These are phyloP conservation scores for Salmo trutta DNA, from an alignment of 2,797 vertebrate species.

Conservation along the genomic window DNA sequence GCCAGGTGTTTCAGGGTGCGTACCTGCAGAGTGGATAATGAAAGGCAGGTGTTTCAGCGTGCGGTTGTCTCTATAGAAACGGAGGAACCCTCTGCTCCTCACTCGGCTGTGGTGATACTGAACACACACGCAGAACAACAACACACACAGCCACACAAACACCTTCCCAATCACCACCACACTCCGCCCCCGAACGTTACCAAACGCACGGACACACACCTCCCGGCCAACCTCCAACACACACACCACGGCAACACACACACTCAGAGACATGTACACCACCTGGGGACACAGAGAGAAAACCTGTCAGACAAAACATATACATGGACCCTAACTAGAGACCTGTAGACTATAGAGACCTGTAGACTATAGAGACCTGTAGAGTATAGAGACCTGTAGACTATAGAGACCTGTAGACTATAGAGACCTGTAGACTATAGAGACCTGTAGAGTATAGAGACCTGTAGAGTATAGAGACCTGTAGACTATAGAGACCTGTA, in stretches of 20 bases:
- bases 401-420: too few species aligned
- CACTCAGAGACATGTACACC: slow-evolving; percentile 79
- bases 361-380: too few species aligned
- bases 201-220: slow-evolving; percentile 60
- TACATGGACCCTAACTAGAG: too few species aligned
- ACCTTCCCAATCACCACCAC: slow-evolving; percentile 84
- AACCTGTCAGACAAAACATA: neutral
- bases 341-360: neutral
- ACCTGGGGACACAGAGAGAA: slow-evolving; percentile 68
- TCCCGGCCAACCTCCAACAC: slow-evolving; percentile 54
- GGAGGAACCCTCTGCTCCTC: slow-evolving; percentile 83
- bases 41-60: slow-evolving; percentile 80
- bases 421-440: too few species aligned
- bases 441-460: too few species aligned
- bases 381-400: too few species aligned
- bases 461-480: too few species aligned
- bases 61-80: slow-evolving; percentile 81
- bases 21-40: slow-evolving; percentile 84
- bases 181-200: slow-evolving; percentile 42
- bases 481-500: too few species aligned
- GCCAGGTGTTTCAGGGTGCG: slow-evolving; percentile 1
- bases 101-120: slow-evolving; percentile 81
- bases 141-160: slow-evolving; percentile 82
- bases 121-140: slow-evolving; percentile 77
- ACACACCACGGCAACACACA: slow-evolving; percentile 70